A percentile compares a stretch with the other conserved stretches of the same genome.
Conservation (phyloP, 2,888 invertebrate genomes). For the Gnatocerus cornutus region DNA sequence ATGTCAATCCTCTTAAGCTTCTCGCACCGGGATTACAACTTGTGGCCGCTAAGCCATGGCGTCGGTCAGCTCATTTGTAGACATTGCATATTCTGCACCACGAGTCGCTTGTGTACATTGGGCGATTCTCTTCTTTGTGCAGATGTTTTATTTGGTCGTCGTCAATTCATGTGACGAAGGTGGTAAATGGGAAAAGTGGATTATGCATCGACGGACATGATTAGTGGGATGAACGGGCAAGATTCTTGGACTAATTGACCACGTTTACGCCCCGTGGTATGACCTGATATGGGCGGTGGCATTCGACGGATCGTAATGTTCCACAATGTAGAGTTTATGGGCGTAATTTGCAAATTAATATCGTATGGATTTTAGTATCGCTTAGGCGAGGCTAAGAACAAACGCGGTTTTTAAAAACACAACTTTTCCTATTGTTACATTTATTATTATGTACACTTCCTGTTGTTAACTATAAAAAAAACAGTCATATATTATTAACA, state of each 20-base stretch:
- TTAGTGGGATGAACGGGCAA: too few relatives aligned
- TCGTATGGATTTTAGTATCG: too few relatives aligned
- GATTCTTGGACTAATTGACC: neutral
- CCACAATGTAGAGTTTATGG: too few relatives aligned
- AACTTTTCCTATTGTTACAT: too few relatives aligned
- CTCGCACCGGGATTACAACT: slow-evolving; percentile 63
- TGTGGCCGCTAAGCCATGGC: slow-evolving; percentile 62
- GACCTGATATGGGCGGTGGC: neutral
- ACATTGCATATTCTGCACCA: slow-evolving; percentile 62
- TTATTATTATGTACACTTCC: neutral
- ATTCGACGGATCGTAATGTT: neutral
- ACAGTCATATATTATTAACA: neutral
- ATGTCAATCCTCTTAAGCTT: slow-evolving; percentile 56
- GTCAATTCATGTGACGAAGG: slow-evolving; percentile 7
- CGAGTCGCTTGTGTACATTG: slow-evolving; percentile 53
- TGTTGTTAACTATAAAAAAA: neutral
- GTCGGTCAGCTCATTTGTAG: slow-evolving; percentile 60
- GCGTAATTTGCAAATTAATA: too few relatives aligned
- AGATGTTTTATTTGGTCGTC: slow-evolving; percentile 25
- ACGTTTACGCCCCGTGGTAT: neutral
- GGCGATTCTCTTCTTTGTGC: slow-evolving; percentile 13
- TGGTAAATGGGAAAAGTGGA: too few relatives aligned
- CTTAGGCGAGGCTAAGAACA: too few relatives aligned
- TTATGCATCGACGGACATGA: too few relatives aligned
- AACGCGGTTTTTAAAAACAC: too few relatives aligned